Evolutionary conservation across 2,113 vertebrate species (phyloP).

Genomic region (Paedocypris sp.): DNA sequence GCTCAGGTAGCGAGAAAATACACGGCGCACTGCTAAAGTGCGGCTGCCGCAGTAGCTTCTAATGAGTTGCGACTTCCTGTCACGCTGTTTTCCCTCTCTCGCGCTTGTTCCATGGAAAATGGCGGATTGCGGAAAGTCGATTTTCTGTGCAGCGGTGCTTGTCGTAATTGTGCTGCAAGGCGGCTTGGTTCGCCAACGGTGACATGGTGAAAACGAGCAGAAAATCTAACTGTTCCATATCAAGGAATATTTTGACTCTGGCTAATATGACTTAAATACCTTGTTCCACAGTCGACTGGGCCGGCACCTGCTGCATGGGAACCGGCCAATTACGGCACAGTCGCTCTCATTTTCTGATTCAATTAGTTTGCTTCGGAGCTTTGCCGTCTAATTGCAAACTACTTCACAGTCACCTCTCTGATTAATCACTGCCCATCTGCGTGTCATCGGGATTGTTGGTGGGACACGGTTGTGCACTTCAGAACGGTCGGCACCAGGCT

Average conservation of each 20-base stretch:
- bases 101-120: conserved; percentile 23
- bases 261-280: conserved; percentile 99
- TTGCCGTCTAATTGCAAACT: conserved; percentile 99
- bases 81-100: conserved; percentile 9
- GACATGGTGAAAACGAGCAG: conserved; percentile 88
- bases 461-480: conserved; percentile 92
- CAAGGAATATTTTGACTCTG: conserved; percentile 95
- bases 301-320: conserved; percentile 99
- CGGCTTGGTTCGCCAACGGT: conserved; percentile 46
- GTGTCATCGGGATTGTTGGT: conserved; percentile 84
- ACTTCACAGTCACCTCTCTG: conserved; percentile 99
- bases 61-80: conserved; percentile 24
- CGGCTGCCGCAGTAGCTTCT: conserved; percentile 12
- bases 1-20: conserved; percentile 17
- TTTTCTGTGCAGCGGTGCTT: conserved; percentile 31
- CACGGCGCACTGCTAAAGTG: conserved; percentile 4
- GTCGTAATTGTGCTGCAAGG: conserved; percentile 37
- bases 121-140: conserved; percentile 25
- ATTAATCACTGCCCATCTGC: conserved; percentile 99
- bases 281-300: conserved; percentile 99
- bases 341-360: conserved; percentile 99
- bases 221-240: conserved; percentile 97
- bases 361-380: conserved; percentile 99
- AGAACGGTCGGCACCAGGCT: conserved; percentile 79
- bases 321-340: conserved; percentile 95